Evolutionary conservation across 2,888 invertebrate genomes (phyloP).

Genomic region (Thyatira batis): DNA sequence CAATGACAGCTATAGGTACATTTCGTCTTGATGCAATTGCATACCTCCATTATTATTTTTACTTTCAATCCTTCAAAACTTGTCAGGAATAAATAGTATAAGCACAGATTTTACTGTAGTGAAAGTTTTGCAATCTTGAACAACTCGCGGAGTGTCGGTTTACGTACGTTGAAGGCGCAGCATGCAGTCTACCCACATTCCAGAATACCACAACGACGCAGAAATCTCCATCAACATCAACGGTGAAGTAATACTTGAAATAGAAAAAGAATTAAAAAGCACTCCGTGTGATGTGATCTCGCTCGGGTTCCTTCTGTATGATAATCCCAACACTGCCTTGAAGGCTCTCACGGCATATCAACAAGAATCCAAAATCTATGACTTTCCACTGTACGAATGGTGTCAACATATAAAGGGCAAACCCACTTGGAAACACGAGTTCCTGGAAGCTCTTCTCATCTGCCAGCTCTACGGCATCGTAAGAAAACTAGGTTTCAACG

Average conservation of each 20-base stretch:
- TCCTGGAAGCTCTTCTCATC: slow-evolving; percentile 65
- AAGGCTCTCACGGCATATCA: slow-evolving; percentile 62
- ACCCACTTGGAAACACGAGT: slow-evolving; percentile 64
- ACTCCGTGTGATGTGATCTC: slow-evolving; percentile 63
- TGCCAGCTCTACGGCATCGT: slow-evolving; percentile 63
- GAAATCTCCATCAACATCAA: not conserved
- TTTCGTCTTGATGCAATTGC: not conserved
- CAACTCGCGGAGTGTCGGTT: not conserved
- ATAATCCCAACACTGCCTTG: slow-evolving; percentile 66
- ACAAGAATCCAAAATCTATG: slow-evolving; percentile 39
- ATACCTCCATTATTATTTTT: not conserved
- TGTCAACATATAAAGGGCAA: slow-evolving; percentile 51
- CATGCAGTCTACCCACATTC: not conserved
- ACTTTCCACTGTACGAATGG: slow-evolving; percentile 57
- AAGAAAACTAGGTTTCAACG: slow-evolving; percentile 62
- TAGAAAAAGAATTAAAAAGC: slow-evolving; percentile 62
- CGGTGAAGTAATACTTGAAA: slow-evolving; percentile 49
- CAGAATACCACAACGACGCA: not conserved
- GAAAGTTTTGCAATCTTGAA: not conserved
- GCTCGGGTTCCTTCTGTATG: slow-evolving; percentile 69
- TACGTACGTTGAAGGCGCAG: not conserved
- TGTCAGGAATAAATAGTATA: not conserved
- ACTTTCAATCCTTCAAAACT: not conserved
- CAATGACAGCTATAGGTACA: too few relatives aligned
- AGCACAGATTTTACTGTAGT: not conserved